Base-by-base conservation (phyloP, 1,140 invertebrate species). In the Callitettix versicolor region DNA sequence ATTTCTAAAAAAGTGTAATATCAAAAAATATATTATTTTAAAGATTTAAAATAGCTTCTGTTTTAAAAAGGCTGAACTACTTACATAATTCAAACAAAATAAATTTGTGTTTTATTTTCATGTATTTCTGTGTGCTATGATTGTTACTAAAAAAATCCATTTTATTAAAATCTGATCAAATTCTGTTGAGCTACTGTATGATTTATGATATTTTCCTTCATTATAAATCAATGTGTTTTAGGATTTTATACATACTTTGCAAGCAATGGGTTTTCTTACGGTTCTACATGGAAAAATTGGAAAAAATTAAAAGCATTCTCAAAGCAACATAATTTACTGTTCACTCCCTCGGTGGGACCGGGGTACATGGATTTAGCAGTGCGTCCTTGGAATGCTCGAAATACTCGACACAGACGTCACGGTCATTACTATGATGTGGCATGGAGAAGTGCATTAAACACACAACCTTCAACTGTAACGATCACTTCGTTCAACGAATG, bases 211-310 rank as follows among this genome's bases (percentile, higher is more conserved):
- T n/a, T n/a, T n/a, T n/a, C n/a, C n/a, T n/a, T n/a, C n/a, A n/a
- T n/a, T n/a, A n/a, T n/a, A n/a, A n/a, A 11, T 33, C 5, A 22
- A 34, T 26, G 17, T 47, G 26, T 3, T 59, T 58, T 48, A 65
- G 64, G 78, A 7, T 80, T 79, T 60, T 80, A 80, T 57, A 79
- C 76, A n/a, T 79, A 79, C 48, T 72, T 78, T 61, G 75, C 76
- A 1, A 72, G 71, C 22, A 79, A 79, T 66, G 76, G 76, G 2
- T 78, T 77, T 40, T 76, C 75, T 57, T 79, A 75, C 60, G 76
- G 77, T 12, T 79, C 76, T 55, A 75, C 78, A 7, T 80, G 77
- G 77, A 80, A 80, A 64, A 79, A 80, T 65, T 80, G 78, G 78
- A 71, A 70, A 43, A 71, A 70, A 62, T 63, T 80, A 11, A 72